phyloP scores from a whole-genome alignment of 2,797 vertebrate genomes.

The Mus spretus region DNA sequence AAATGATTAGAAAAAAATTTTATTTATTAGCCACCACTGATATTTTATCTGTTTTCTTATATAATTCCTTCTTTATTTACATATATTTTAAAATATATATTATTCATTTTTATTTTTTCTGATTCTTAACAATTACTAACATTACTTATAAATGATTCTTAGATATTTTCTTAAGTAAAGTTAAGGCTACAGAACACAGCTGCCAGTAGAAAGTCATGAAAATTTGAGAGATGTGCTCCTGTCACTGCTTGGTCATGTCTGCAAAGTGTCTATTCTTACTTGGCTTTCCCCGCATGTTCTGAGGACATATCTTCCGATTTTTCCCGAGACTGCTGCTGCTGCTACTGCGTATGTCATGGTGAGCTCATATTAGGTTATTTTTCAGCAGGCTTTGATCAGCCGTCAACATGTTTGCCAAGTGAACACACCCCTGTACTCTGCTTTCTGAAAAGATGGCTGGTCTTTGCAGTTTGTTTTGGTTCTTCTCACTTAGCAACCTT shows the following conservation, averaged over 20 bases:
- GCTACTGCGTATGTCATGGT: background rate
- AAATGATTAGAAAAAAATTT: background rate
- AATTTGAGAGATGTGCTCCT: background rate
- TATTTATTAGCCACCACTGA: background rate
- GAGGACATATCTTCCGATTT: background rate
- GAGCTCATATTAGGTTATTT: background rate
- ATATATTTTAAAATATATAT: background rate
- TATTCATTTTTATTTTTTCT: background rate
- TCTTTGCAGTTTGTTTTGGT: background rate
- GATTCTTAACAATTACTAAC: constrained; percentile 27
- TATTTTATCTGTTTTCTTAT: background rate
- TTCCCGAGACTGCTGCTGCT: background rate
- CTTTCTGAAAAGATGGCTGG: background rate
- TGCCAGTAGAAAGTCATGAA: background rate
- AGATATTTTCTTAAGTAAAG: constrained; percentile 28
- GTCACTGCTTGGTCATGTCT: background rate
- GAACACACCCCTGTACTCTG: too few relatives aligned
- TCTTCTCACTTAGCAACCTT: background rate
- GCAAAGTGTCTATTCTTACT: background rate
- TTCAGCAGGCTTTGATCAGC: background rate
- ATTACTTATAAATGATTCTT: background rate
- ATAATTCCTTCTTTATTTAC: background rate
- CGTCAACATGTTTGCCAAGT: background rate
- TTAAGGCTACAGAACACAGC: background rate
- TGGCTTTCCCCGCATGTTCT: background rate